These are phyloP conservation scores for Psettodes erumei DNA, from an alignment of 2,113 vertebrate genomes.

Conservation along the genomic window DNA sequence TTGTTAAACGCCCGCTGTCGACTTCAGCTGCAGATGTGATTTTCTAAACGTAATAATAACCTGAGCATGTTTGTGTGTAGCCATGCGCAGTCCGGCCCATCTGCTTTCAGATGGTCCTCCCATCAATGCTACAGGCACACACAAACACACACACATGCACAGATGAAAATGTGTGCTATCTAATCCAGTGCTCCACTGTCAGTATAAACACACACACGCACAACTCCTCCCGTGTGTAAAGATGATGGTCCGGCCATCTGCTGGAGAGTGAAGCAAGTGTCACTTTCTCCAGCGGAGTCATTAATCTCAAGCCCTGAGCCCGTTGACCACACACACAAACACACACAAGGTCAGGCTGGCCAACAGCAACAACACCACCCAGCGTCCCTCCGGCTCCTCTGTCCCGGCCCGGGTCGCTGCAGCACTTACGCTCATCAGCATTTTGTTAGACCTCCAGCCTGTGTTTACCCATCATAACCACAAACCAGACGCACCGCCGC, in stretches of 20 bases:
- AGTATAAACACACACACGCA: conserved; percentile 6
- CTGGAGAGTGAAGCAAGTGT: conserved; percentile 25
- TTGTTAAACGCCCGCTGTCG: neutral
- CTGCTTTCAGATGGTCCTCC: conserved; percentile 29
- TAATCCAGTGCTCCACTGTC: neutral
- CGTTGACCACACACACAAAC: conserved; percentile 24
- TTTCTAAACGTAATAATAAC: neutral
- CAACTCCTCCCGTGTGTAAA: conserved; percentile 6
- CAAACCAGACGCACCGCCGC: neutral
- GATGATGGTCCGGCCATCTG: conserved; percentile 42
- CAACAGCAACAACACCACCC: conserved; percentile 6
- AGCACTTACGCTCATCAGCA: too few relatives aligned
- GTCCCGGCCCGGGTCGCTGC: too few relatives aligned
- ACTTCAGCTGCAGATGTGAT: neutral
- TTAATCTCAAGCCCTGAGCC: conserved; percentile 31
- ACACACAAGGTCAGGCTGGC: conserved; percentile 6
- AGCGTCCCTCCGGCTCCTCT: neutral
- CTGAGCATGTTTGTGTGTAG: conserved; percentile 10
- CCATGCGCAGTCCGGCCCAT: neutral
- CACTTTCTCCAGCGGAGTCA: conserved; percentile 36
- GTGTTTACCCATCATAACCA: too few relatives aligned
- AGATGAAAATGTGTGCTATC: neutral
- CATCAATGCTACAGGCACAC: conserved; percentile 5
- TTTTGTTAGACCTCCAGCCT: too few relatives aligned
- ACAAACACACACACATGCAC: conserved; percentile 15